Evolutionary conservation across 2,113 vertebrate genomes (phyloP).

Genomic region (Pelecanus crispus): DNA sequence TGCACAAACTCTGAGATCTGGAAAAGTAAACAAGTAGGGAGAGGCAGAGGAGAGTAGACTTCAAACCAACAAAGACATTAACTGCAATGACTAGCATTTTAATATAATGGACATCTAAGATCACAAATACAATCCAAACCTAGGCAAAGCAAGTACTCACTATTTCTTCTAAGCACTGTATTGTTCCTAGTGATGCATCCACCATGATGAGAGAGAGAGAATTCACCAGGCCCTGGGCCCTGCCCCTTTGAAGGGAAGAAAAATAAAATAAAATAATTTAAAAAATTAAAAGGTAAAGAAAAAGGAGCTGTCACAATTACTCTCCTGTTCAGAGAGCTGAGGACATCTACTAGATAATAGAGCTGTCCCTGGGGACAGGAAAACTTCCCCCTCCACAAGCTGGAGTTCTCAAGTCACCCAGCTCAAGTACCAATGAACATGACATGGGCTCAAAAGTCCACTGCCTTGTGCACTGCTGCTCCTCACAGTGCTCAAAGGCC

Average conservation of each 20-base stretch:
- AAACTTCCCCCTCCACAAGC: neutral
- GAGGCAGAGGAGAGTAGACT: neutral
- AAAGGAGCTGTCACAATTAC: neutral
- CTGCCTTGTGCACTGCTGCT: neutral
- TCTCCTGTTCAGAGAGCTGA: neutral
- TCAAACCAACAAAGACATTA: neutral
- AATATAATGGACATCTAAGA: neutral
- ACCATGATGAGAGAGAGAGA: slow-evolving; percentile 87
- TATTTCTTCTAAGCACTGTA: slow-evolving; percentile 94
- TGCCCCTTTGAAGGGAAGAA: slow-evolving; percentile 69
- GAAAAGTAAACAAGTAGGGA: neutral
- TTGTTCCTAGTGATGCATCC: slow-evolving; percentile 82
- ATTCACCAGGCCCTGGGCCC: slow-evolving; percentile 83
- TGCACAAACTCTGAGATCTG: slow-evolving; percentile 92
- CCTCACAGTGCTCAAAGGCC: neutral
- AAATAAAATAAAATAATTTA: neutral
- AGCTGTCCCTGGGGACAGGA: neutral
- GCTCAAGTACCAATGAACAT: neutral
- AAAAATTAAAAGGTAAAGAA: neutral
- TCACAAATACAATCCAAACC: neutral
- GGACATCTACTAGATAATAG: neutral
- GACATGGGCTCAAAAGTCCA: neutral
- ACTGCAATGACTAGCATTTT: neutral
- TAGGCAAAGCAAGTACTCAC: slow-evolving; percentile 73
- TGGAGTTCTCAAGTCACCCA: neutral